Percentiles rank a stretch among this genome's conserved stretches.
phyloP scores from a whole-genome alignment of 2,888 invertebrate genomes.

The Seira ritae region DNA sequence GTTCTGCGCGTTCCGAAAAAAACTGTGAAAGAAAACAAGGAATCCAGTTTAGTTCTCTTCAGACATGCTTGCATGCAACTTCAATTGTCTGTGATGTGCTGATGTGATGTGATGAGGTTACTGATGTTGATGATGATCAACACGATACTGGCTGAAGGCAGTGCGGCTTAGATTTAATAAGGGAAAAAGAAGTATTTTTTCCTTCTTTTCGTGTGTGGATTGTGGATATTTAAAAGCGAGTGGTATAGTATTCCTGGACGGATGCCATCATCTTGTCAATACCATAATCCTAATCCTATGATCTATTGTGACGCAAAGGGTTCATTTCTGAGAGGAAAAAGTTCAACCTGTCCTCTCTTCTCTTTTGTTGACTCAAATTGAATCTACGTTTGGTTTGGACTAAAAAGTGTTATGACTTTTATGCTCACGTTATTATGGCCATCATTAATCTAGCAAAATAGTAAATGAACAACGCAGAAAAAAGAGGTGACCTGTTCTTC shows the following conservation, averaged over 20 bases:
- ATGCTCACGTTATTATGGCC: too few relatives aligned
- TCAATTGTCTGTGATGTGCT: constrained; percentile 1
- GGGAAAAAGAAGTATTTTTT: constrained; percentile 11
- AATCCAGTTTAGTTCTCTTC: too few relatives aligned
- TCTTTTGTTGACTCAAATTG: constrained; percentile 3
- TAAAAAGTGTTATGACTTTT: too few relatives aligned
- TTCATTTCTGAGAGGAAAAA: constrained; percentile 44
- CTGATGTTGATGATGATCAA: too few relatives aligned
- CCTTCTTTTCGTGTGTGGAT: constrained; percentile 17
- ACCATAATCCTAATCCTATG: constrained; percentile 52
- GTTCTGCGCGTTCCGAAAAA: too few relatives aligned
- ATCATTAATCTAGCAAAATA: too few relatives aligned
- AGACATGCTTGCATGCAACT: constrained; percentile 33
- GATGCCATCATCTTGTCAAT: constrained; percentile 62
- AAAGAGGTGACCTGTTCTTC: constrained; percentile 27
- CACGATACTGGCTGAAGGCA: constrained; percentile 17
- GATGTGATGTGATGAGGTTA: constrained; percentile 22
- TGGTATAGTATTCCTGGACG: constrained; percentile 42
- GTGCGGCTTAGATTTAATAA: constrained; percentile 30
- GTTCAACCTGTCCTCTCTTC: constrained; percentile 51
- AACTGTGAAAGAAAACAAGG: too few relatives aligned
- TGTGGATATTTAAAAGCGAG: background rate
- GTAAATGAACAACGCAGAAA: background rate
- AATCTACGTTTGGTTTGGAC: too few relatives aligned
- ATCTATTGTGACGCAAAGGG: constrained; percentile 63